Base-by-base conservation (phyloP, 2,888 invertebrate species). In the Hydraecia micacea region DNA sequence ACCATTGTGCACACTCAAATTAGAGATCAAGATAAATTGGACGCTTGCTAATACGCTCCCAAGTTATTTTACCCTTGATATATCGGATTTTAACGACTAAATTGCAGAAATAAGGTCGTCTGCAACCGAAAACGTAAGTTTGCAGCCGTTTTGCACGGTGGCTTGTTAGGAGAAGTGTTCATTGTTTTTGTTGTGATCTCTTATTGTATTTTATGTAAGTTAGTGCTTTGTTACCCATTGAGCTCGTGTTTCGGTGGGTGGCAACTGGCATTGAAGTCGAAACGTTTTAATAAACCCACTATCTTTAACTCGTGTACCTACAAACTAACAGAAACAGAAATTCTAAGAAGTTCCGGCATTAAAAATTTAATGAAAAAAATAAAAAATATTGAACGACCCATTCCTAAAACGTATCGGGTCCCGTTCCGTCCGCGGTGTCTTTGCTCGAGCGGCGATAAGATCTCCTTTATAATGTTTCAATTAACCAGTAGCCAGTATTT, bases 401-500 rank as follows among this genome's bases (percentile, higher is more conserved):
- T 93, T 93, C 93, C 92, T 91, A 93, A 94, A 93, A 93, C 92
- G 91, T 88, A 90, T 88, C 81, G 83, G 88, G 87, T 83, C 89
- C 89, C 89, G 93, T 89, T 89, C 91, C 89, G 89, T 84, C 80
- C 90, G 94, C 95, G 94, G 95, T 93, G 93, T 93, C 95, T 95
- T 95, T 95, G 93, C 90, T 86, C 89, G 80, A 80, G 78, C 88
- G 88, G 75, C 85, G 95, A 96, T 96, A 96, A 96, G 92, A 96
- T 96, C 96, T 93, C 89, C 87, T 93, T 95, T 94, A 96, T 96
- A 96, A 96, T 96, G 96, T 96, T 95, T 96, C 96, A 96, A 96
- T 96, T 96, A 96, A 96, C 95, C 96, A 96, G 96, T 96, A 96
- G 96, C 96, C 93, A 93, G 94, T 95, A 96, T 95, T 96, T 96